Evolutionary conservation across 1,140 invertebrate species (phyloP).

Genomic region (Adoxophyes honmai): DNA sequence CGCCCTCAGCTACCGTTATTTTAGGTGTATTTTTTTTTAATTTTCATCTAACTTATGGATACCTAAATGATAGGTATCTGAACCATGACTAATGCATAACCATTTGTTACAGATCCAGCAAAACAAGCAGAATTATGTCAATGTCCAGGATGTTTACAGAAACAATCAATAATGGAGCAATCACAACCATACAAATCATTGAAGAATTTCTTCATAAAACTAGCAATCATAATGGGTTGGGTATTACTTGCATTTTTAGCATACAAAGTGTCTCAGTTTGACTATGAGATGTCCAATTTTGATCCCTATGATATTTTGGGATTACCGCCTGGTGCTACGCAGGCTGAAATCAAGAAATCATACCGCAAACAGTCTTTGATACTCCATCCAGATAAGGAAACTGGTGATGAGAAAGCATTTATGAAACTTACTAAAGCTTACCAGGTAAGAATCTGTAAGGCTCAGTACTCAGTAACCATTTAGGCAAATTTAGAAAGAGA

Average conservation of each 20-base stretch:
- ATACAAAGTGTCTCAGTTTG: slow-evolving; percentile 98
- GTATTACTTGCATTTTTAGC: slow-evolving; percentile 89
- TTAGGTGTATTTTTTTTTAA: too few species aligned
- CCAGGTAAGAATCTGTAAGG: slow-evolving; percentile 62
- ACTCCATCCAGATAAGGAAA: slow-evolving; percentile 98
- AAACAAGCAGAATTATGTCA: slow-evolving; percentile 88
- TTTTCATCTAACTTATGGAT: too few species aligned
- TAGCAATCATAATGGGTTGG: slow-evolving; percentile 91
- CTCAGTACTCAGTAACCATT: too few species aligned
- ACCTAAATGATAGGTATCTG: too few species aligned
- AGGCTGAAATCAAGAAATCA: slow-evolving; percentile 95
- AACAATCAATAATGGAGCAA: slow-evolving; percentile 87
- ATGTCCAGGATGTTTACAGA: slow-evolving; percentile 92
- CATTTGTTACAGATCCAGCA: slow-evolving; percentile 83
- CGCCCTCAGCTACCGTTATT: too few species aligned
- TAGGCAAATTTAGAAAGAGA: too few species aligned
- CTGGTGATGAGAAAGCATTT: slow-evolving; percentile 97
- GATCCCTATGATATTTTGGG: slow-evolving; percentile 98
- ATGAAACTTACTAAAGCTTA: slow-evolving; percentile 99
- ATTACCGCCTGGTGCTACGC: slow-evolving; percentile 89
- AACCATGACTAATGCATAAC: too few species aligned
- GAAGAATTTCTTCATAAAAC: slow-evolving; percentile 82
- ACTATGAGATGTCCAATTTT: slow-evolving; percentile 98
- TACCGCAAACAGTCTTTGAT: slow-evolving; percentile 96
- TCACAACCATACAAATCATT: slow-evolving; percentile 92